These are phyloP conservation scores for Avahi laniger DNA, from an alignment of 2,797 vertebrate species.

Conservation along the genomic window DNA sequence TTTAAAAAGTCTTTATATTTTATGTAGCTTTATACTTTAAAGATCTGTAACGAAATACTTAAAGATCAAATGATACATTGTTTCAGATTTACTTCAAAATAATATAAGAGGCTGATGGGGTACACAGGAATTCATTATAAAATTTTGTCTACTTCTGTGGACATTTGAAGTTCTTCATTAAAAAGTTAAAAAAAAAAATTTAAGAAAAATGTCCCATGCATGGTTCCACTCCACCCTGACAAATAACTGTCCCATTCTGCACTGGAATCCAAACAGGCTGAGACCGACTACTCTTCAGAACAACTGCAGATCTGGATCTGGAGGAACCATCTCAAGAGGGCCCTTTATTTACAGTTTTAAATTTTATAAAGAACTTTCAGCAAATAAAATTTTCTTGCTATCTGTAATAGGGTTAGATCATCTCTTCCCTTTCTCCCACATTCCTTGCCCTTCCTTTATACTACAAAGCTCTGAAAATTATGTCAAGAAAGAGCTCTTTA, in stretches of 20 bases:
- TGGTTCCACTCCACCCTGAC: fast-evolving
- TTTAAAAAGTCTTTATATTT: not conserved
- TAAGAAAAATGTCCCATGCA: not conserved
- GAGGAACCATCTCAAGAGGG: not conserved
- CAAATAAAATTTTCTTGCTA: not conserved
- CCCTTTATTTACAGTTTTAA: not conserved
- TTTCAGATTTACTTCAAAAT: not conserved
- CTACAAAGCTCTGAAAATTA: not conserved
- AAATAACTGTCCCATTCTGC: fast-evolving
- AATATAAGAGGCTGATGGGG: not conserved
- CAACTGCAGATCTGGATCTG: fast-evolving
- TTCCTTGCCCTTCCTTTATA: not conserved
- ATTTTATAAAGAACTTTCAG: not conserved
- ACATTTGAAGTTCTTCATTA: not conserved
- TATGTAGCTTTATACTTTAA: not conserved
- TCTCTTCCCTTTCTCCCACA: not conserved
- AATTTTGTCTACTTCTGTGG: not conserved
- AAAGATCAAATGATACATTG: not conserved
- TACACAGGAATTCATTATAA: not conserved
- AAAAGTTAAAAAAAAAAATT: not conserved
- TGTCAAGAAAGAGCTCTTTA: not conserved
- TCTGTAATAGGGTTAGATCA: not conserved
- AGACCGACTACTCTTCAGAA: not conserved
- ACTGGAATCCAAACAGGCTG: not conserved
- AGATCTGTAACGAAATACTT: not conserved